Base-by-base conservation (phyloP, 2,113 vertebrate species). In the Podarcis raffonei region DNA sequence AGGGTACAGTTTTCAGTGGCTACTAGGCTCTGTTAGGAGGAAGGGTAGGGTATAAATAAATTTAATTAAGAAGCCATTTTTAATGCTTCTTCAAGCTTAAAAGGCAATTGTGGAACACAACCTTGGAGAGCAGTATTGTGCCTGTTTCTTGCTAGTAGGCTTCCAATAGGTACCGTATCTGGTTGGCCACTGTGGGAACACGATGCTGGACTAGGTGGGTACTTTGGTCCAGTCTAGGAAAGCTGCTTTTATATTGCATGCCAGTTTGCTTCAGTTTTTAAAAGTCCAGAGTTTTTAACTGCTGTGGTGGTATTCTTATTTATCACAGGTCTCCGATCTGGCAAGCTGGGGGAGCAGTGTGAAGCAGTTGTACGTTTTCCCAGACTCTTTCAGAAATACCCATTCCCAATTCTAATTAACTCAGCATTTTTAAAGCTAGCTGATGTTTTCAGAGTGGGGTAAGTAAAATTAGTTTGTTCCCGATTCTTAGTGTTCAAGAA, bases 391-490 rank as follows among this genome's bases (percentile, higher is more conserved):
- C 98, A 99, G 96, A 99, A 99, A 80, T 99, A 99, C 79, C 99
- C 99, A 0, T 99, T 99, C 77, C 99, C 99, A 5, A 99, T 99
- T 93, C 98, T 99, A 87, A 99, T 99, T 91, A 99, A 99, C 84
- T 99, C 99, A 4, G 99, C 99, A 0, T 99, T 99, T 91, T 96
- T 99, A 0, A 99, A 99, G 93, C 96, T 99, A 1, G 98, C 99
- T 20, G 99, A 99, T 86, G 98, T 99, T 65, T 99, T 99, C 95
- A 97, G 99, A 92, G 98, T 99, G 23, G 99, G 98, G 99, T 99
- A 96, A 95, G 97, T 94, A 1, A 2, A 12, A 0, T 0, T 16
- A 0, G 5, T 3, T 1, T 27, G n/a, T 0, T 85, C 15, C 39
- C 0, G 0, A 30, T 7, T 25, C 53, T 1, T 0, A 23, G 0